Base-by-base conservation (phyloP, 2,113 vertebrate genomes). In the Gadus macrocephalus region DNA sequence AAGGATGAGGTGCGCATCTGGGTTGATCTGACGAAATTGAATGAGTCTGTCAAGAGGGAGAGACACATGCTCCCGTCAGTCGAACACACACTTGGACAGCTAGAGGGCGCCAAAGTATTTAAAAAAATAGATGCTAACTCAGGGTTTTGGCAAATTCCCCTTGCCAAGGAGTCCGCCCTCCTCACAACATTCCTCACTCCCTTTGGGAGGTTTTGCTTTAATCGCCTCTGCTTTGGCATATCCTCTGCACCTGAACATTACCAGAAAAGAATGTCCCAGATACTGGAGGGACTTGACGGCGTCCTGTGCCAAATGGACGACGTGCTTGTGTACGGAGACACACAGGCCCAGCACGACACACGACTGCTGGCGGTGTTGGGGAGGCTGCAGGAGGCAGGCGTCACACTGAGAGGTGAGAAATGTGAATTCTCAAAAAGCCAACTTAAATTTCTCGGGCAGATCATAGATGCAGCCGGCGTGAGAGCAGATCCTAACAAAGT, bases 71-170 rank as follows among this genome's bases (percentile, higher is more conserved):
- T 75, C 2, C 70, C 76, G 4, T 53, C 69, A 6, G 72, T 78
- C 0, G 69, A 81, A n/a, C 61, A 77, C 12, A 63, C 62, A 2
- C 4, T 69, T 15, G 64, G 55, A 8, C 69, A 74, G 31, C 62
- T 81, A 16, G 19, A 56, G 4, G 56, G 28, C 3, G 66, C 77
- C 2, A 68, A 27, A n/a, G 31, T 72, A 1, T 78, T 78, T 16
- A 31, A 69, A 62, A 75, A 81, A n/a, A 35, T 72, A 1, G 69
- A 66, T n/a, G 58, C 35, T 42, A 56, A 58, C 2, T 70, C 64
- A 28, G 63, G 53, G 3, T 81, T 76, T 38, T 75, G 65, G 70
- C 64, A 78, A 31, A 81, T 72, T 3, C 60, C 64, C 12, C 20
- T 73, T 1, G 27, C 56, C 19, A 5, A 64, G 35, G 69, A 78